Percentiles rank a stretch among this genome's conserved stretches.
These are phyloP conservation scores for Sinocyclocheilus grahami DNA, from an alignment of 2,113 vertebrate species.

Conservation along the genomic window DNA sequence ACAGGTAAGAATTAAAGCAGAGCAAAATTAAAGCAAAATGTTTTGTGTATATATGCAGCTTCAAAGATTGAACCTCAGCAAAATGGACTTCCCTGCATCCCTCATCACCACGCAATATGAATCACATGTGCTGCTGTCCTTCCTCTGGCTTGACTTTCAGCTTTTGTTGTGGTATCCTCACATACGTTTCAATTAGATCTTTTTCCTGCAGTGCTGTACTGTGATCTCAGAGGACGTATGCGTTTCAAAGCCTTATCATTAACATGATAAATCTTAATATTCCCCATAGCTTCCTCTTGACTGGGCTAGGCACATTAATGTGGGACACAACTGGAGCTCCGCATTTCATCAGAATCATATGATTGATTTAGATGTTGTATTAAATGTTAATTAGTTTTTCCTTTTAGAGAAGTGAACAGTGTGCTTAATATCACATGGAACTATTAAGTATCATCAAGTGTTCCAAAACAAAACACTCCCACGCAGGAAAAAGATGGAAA, in stretches of 20 bases:
- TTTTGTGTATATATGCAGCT: neutral
- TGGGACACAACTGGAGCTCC: constrained; percentile 38
- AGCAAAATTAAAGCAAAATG: neutral
- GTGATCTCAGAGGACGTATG: constrained; percentile 62
- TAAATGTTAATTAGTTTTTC: constrained; percentile 13
- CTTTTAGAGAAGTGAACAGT: neutral
- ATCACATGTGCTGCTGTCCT: constrained; percentile 70
- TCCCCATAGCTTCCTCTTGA: constrained; percentile 58
- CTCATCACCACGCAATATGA: constrained; percentile 65
- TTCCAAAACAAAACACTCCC: constrained; percentile 9
- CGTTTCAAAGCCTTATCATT: constrained; percentile 70
- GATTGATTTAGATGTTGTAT: neutral
- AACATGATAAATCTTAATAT: constrained; percentile 61
- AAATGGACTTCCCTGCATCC: constrained; percentile 60
- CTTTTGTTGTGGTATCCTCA: constrained; percentile 70
- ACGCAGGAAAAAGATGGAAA: neutral
- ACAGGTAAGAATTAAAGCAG: neutral
- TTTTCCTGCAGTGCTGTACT: constrained; percentile 43
- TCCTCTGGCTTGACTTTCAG: constrained; percentile 64
- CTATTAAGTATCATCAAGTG: neutral
- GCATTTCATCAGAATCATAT: neutral
- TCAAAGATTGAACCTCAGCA: constrained; percentile 66
- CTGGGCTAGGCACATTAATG: constrained; percentile 57
- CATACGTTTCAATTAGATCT: constrained; percentile 70
- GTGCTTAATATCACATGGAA: constrained; percentile 13